phyloP scores from a whole-genome alignment of 30 jellyfish, hydroid and myxozoan species.

The Hydractinia symbiolongicarpus region DNA sequence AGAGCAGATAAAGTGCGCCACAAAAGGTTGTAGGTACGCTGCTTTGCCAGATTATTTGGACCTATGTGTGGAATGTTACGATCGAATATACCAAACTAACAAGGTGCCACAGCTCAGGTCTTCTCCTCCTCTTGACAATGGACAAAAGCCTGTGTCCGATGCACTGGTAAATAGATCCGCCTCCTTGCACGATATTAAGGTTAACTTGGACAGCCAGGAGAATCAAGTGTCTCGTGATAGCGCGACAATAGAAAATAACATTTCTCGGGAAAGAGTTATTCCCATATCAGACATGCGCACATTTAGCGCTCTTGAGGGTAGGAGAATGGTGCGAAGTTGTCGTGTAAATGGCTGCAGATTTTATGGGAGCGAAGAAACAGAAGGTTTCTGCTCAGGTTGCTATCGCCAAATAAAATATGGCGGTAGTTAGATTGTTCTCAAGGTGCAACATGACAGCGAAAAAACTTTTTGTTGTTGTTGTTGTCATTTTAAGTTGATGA shows the following conservation, averaged over 20 bases:
- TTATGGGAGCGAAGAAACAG: conserved; percentile 52
- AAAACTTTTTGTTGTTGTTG: no score
- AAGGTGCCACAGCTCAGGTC: neutral
- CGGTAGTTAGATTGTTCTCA: neutral
- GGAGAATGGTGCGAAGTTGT: conserved; percentile 20
- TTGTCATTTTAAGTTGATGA: no score
- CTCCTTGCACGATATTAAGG: neutral
- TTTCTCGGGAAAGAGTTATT: neutral
- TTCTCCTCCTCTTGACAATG: neutral
- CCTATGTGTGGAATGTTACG: conserved; percentile 6
- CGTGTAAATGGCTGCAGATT: conserved; percentile 45
- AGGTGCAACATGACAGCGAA: no score
- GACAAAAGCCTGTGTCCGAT: neutral
- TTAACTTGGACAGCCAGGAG: neutral
- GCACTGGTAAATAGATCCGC: neutral
- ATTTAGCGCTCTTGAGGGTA: neutral
- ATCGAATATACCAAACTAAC: neutral
- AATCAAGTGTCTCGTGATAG: neutral
- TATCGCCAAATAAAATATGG: conserved; percentile 13
- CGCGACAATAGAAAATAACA: neutral
- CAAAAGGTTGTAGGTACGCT: neutral
- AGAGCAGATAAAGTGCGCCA: neutral
- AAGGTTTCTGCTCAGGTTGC: conserved; percentile 69
- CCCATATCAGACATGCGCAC: conserved; percentile 4
- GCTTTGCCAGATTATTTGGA: neutral